Evolutionary conservation across 2,113 vertebrate genomes (phyloP).

Genomic region (Rhea pennata): DNA sequence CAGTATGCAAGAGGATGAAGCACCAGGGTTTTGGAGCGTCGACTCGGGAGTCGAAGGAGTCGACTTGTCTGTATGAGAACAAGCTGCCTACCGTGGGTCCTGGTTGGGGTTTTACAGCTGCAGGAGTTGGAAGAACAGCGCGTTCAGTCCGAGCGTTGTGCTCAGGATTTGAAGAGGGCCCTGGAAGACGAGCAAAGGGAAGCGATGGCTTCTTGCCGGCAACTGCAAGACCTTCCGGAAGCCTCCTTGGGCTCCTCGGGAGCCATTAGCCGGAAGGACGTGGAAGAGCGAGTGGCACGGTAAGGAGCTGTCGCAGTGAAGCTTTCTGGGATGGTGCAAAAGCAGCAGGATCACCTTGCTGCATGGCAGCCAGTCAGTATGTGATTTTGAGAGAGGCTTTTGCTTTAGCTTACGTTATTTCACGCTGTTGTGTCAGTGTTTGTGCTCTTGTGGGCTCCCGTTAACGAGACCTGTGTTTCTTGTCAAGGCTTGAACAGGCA

Average conservation of each 20-base stretch:
- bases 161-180: constrained; percentile 72
- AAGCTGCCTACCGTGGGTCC: not conserved
- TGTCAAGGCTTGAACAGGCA: too few relatives aligned
- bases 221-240: constrained; percentile 77
- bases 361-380: not conserved
- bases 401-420: not conserved
- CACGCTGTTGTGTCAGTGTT: not conserved
- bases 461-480: too few relatives aligned
- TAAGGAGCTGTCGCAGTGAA: constrained; percentile 28
- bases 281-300: constrained; percentile 85
- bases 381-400: not conserved
- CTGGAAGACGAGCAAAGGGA: constrained; percentile 79
- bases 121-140: constrained; percentile 80
- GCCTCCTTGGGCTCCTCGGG: constrained; percentile 58
- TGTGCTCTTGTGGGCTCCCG: not conserved
- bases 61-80: not conserved
- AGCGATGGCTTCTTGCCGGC: constrained; percentile 66
- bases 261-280: constrained; percentile 71
- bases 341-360: not conserved
- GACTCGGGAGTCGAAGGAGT: not conserved
- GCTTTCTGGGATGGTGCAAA: not conserved
- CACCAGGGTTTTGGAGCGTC: not conserved
- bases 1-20: not conserved
- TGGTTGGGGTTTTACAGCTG: constrained; percentile 72
- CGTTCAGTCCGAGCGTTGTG: constrained; percentile 72